A percentile compares a stretch with the other conserved stretches of the same genome.
Evolutionary conservation across 2,113 vertebrate species (phyloP).

Genomic region (Phalacrocorax aristotelis): DNA sequence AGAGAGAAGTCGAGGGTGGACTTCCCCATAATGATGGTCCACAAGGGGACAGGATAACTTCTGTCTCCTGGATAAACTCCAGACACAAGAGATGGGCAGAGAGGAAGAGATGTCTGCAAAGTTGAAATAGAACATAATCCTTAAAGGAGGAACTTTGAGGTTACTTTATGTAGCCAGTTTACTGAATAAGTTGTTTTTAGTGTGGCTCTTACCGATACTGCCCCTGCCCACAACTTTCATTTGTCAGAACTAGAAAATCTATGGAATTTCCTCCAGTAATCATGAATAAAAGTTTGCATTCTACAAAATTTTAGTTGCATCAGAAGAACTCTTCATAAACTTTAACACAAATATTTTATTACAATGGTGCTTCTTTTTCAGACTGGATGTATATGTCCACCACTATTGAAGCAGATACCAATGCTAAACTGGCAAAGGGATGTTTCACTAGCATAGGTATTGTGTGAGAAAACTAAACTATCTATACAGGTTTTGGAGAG

Average conservation of each 20-base stretch:
- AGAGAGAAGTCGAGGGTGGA: not conserved
- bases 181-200: not conserved
- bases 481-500: not conserved
- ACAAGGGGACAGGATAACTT: not conserved
- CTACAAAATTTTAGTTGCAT: no score
- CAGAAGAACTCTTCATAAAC: not conserved
- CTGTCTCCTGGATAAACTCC: not conserved
- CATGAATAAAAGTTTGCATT: not conserved
- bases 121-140: not conserved
- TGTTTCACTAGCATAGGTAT: not conserved
- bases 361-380: not conserved
- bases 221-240: not conserved
- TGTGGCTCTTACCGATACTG: not conserved
- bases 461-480: not conserved
- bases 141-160: not conserved
- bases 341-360: not conserved
- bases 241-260: not conserved
- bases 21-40: not conserved
- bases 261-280: not conserved
- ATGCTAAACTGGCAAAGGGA: not conserved
- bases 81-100: not conserved
- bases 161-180: not conserved
- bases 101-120: not conserved
- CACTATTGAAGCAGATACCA: not conserved
- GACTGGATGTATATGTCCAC: not conserved